phyloP scores from a whole-genome alignment of 2,888 invertebrate genomes.

The Dascillus cervinus region DNA sequence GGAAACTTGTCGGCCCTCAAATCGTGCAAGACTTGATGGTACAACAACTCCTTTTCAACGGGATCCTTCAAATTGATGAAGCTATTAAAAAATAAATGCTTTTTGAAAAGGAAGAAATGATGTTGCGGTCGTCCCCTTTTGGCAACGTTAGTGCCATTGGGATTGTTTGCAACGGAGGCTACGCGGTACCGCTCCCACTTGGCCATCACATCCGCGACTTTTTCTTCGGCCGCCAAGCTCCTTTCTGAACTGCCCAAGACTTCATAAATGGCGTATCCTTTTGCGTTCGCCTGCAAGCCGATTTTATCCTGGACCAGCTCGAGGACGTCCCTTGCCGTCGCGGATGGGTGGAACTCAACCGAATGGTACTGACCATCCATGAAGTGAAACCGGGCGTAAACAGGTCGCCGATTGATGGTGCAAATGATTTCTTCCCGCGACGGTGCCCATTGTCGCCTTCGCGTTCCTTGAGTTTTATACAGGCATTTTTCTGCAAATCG shows the following conservation, averaged over 20 bases:
- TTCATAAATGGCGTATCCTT: slow-evolving; percentile 88
- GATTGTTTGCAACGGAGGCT: slow-evolving; percentile 52
- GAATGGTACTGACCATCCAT: slow-evolving; percentile 94
- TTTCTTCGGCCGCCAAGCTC: slow-evolving; percentile 76
- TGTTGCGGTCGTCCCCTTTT: slow-evolving; percentile 45
- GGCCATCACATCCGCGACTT: slow-evolving; percentile 89
- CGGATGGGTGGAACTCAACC: slow-evolving; percentile 90
- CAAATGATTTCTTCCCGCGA: slow-evolving; percentile 88
- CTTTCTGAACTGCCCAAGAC: slow-evolving; percentile 82
- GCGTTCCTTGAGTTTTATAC: slow-evolving; percentile 61
- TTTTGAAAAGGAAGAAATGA: slow-evolving; percentile 69
- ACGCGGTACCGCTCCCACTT: slow-evolving; percentile 87
- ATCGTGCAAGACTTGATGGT: slow-evolving; percentile 88
- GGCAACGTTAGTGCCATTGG: slow-evolving; percentile 33
- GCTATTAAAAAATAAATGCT: slow-evolving; percentile 74
- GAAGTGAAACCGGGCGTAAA: slow-evolving; percentile 85
- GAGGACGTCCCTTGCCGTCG: slow-evolving; percentile 83
- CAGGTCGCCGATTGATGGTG: slow-evolving; percentile 82
- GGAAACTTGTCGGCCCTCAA: slow-evolving; percentile 87
- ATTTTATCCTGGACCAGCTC: slow-evolving; percentile 84
- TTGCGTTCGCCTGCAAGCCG: slow-evolving; percentile 70
- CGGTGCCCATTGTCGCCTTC: slow-evolving; percentile 82
- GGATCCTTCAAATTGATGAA: slow-evolving; percentile 73
- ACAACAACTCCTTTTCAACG: slow-evolving; percentile 88
- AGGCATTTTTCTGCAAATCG: slow-evolving; percentile 85